Evolutionary conservation across 2,113 vertebrate genomes (phyloP), one percentile per base, ranked within the genome.

Genomic region (Oreocharis arfaki): DNA sequence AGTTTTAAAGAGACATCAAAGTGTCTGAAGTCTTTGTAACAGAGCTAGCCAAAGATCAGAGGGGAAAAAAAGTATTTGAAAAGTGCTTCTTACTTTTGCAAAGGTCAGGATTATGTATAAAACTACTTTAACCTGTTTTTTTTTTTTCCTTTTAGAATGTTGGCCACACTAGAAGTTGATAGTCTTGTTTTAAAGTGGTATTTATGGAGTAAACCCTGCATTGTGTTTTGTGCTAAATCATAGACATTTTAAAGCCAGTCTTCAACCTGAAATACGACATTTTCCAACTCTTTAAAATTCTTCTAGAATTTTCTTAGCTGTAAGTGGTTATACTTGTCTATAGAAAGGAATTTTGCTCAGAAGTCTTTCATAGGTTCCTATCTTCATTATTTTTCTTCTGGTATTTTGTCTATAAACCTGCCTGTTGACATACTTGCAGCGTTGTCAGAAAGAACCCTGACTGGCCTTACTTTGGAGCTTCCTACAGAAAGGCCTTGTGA

Each of bases 1-100:
- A 97, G 64, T 96, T 95, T 96, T 96, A 92, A 92, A 67, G 71
- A 90, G 75, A 94, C 85, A 94, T 96, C 95, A 96, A 94, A 97
- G 93, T 92, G 80, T 90, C 85, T 90, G 71, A 86, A 90, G 89
- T 93, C 85, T 94, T 95, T 95, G 91, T 94, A 96, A 96, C 56
- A 94, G 91, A 95, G 30, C 69, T 93, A 84, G 24, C 26, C 33
- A 86, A 88, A 96, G 93, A 96, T 90, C 90, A 96, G 87, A 93
- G 77, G 67, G 41, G 18, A 6, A 37, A n/a, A 77, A 56, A 94
- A 22, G 74, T 86, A 74, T 80, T 91, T 87, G 67, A 86, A 88
- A 95, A 91, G 63, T 91, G 60, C 63, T 81, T 77, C 82, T 87
- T 93, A 55, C 65, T 80, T 96, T 90, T 71, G 71, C 61, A 93